Base-by-base conservation (phyloP, 2,797 vertebrate species). In the Phaenicophaeus curvirostris region DNA sequence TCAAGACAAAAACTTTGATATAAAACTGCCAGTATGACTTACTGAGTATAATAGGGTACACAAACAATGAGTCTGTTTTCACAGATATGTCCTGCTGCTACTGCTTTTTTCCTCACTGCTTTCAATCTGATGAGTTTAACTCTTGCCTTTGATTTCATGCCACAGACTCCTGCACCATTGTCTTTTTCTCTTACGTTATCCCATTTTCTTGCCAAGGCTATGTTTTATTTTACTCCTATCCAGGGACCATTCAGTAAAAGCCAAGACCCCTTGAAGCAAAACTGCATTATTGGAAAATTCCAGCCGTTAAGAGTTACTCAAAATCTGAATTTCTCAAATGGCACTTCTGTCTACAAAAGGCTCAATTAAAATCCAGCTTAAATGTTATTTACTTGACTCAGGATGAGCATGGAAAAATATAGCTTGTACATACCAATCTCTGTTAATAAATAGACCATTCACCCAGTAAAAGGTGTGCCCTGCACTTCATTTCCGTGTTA, bases 51-150 rank as follows among this genome's bases (percentile, higher is more conserved):
- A 90, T 4, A 88, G 87, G 62, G 69, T 87, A 97, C 92, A 94
- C 83, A 93, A 93, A 96, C 96, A 97, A 97, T 89, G 94, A 85
- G 80, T 12, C 71, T 93, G 92, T 96, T 98, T 97, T 96, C 94
- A 72, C 20, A 90, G 94, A 83, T 71, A 93, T 39, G 67, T 92
- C 82, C 68, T 83, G 74, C 83, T 94, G 83, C 62, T 94, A n/a
- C 87, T 48, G 67, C 82, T 94, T 93, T 86, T 93, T 74, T 11
- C 24, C 79, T 84, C 67, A 13, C 90, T 78, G 77, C 73, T 95
- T 96, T 95, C 90, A 87, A 28, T 87, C 62, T 79, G 67, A 93
- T 79, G 94, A 93, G 71, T 79, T 78, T 24, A 86, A 87, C 82
- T 92, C 83, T 73, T 82, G 90, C 44, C 67, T 96, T 94, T 92